Evolutionary conservation across 2,888 invertebrate genomes (phyloP), one percentile per base, ranked within the genome.

Genomic region (Yponomeuta plumbellus): DNA sequence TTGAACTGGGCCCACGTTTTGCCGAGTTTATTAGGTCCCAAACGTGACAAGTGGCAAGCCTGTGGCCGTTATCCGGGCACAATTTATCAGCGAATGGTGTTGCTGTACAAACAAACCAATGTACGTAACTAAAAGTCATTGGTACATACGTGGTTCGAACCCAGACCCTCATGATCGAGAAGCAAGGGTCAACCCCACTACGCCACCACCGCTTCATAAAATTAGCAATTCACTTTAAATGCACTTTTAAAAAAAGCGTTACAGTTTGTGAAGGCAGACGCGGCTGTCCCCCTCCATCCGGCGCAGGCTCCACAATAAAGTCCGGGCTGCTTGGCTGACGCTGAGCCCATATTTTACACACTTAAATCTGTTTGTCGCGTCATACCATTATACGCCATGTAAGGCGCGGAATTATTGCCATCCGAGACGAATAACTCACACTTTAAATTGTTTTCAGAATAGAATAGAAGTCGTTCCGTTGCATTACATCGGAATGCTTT

Each of bases 341-440:
- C 84, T 85, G 77, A 74, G 78, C 76, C 87, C 86, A 89, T 91
- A 90, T 85, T 88, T 91, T 86, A 90, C 84, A 87, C 87, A 88
- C 87, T 90, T 90, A 89, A 88, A 90, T 88, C 89, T 90, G 89
- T 89, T 90, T 90, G 91, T 89, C 88, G 88, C 87, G 88, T 90
- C 87, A 87, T 87, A 89, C 89, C 84, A 91, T 90, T 91, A 90
- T 90, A 87, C 86, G 86, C 80, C 84, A 84, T 88, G 89, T 90
- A 89, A 86, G 83, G 82, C 85, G 76, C 74, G 76, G 85, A 90
- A 88, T 90, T 90, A 88, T 82, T 85, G 86, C 88, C 84, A 80
- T 79, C 78, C 77, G 70, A 73, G 76, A 81, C 77, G 79, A 82
- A 89, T 89, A 88, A 87, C 80, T 88, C 85, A 85, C 68, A 66